These are phyloP conservation scores for Eristalis pertinax DNA, from an alignment of 2,888 invertebrate genomes.

Conservation along the genomic window DNA sequence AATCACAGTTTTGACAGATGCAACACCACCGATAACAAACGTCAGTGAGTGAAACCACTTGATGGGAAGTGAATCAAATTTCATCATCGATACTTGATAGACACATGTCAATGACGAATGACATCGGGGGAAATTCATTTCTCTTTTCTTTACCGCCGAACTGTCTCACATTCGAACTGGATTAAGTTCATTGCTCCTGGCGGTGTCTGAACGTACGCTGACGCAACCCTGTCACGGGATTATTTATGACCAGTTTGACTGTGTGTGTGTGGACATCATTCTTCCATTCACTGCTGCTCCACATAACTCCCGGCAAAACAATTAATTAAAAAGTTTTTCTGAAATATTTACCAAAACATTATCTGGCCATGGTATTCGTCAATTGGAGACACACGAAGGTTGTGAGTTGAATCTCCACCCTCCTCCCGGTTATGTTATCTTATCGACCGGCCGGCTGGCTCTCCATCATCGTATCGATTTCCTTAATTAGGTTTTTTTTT, in stretches of 20 bases:
- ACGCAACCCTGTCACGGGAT: neutral
- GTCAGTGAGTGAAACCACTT: neutral
- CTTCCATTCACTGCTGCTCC: neutral
- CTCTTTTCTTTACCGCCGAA: neutral
- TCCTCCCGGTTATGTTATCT: neutral
- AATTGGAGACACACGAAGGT: neutral
- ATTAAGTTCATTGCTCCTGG: neutral
- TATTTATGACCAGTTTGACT: neutral
- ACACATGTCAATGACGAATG: neutral
- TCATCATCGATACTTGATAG: neutral
- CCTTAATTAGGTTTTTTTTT: conserved; percentile 17
- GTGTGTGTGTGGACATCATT: neutral
- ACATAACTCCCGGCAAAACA: neutral
- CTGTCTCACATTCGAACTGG: neutral
- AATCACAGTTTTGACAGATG: neutral
- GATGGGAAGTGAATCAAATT: neutral
- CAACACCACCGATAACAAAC: neutral
- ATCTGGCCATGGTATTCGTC: neutral
- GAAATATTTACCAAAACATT: conserved; percentile 8
- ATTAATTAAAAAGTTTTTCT: conserved; percentile 13
- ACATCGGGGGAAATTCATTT: neutral
- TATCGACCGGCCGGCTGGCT: neutral
- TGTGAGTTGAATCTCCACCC: neutral
- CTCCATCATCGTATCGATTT: conserved; percentile 40
- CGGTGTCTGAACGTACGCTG: neutral